Base-by-base conservation (phyloP, 2,888 invertebrate species). In the Crepidodera aurea region DNA sequence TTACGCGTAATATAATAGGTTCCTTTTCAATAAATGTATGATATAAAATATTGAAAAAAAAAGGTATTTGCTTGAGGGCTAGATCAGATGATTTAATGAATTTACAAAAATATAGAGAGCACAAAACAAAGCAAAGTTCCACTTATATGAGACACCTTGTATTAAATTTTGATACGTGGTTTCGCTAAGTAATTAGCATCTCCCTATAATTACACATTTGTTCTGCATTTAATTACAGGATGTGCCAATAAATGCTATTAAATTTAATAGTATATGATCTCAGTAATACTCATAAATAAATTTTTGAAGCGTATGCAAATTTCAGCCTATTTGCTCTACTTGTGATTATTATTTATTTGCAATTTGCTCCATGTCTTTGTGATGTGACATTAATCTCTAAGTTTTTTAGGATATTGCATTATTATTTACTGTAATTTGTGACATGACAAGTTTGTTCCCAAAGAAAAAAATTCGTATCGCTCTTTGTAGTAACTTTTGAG, bases 161-260 rank as follows among this genome's bases (percentile, higher is more conserved):
- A 61, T 56, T 56, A 42, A 42, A 54, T 56, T 56, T 51, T 42
- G 34, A 51, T 56, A 56, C 29, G 25, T 48, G 29, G 56, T 61
- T 61, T 56, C 42, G 32, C 22, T 51, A 61, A 56, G 42, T 61
- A 55, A 61, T 61, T 61, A 55, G 39, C 40, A 48, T 58, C 39
- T 39, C 12, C 34, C 51, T 44, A 39, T 61, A 56, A 61, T 61
- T 61, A 55, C 34, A 42, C 51, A 51, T 56, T 61, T 61, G 61
- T 56, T 61, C 44, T 44, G 15, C 51, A 37, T 61, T 51, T 51
- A 61, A 61, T 56, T 55, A 56, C 61, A 61, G 61, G 61, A 61
- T 61, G 56, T 51, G 55, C 61, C 56, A 55, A 56, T 61, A 61
- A 56, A 56, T 56, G 44, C 46, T 61, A 61, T 61, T 61, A 61